phyloP scores from a whole-genome alignment of 2,113 vertebrate species.

The Ceuthmochares aereus region DNA sequence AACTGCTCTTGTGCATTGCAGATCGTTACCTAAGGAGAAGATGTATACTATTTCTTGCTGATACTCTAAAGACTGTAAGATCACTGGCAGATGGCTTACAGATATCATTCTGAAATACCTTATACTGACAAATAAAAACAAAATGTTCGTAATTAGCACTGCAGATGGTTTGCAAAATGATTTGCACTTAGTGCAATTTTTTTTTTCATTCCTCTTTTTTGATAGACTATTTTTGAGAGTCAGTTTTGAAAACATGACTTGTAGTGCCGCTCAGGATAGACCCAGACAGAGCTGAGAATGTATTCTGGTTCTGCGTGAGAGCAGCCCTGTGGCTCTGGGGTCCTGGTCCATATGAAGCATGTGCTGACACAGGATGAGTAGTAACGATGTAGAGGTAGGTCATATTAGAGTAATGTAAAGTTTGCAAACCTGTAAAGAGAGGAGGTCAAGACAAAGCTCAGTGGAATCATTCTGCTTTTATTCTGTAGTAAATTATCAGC shows the following conservation, averaged over 20 bases:
- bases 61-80: slow-evolving; percentile 71
- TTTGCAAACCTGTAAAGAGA: background rate
- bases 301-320: background rate
- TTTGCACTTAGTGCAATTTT: slow-evolving; percentile 44
- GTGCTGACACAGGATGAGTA: background rate
- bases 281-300: background rate
- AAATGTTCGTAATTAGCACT: slow-evolving; percentile 74
- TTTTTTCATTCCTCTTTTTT: background rate
- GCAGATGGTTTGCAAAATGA: slow-evolving; percentile 71
- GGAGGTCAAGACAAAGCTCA: background rate
- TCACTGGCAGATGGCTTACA: slow-evolving; percentile 75
- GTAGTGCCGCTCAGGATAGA: background rate
- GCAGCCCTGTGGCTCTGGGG: background rate
- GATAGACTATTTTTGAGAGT: slow-evolving; percentile 63
- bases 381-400: background rate
- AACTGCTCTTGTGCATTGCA: background rate
- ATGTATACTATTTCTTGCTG: slow-evolving; percentile 28
- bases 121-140: slow-evolving; percentile 74
- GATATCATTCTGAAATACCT: slow-evolving; percentile 78
- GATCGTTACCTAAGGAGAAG: slow-evolving; percentile 39
- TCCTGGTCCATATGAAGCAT: background rate
- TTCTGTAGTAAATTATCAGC: background rate
- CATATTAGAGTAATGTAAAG: background rate
- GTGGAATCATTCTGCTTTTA: background rate
- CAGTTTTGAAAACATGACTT: slow-evolving; percentile 5